A percentile compares a stretch with the other conserved stretches of the same genome.
Evolutionary conservation across 2,888 invertebrate genomes (phyloP).

Genomic region (Lamellibrachia satsuma): DNA sequence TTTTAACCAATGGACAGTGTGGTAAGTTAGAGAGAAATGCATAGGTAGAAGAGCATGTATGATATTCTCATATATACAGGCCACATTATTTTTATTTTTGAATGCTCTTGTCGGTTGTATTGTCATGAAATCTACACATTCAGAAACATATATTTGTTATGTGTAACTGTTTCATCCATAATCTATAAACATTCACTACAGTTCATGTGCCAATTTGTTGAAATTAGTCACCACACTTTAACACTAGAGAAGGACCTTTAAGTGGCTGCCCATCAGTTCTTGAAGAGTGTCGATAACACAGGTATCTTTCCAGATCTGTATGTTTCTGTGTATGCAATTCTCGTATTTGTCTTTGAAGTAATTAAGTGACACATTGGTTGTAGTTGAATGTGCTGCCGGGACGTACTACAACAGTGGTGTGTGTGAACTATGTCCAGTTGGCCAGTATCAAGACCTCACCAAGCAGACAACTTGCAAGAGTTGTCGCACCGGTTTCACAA

Average conservation of each 20-base stretch:
- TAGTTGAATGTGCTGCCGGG: neutral
- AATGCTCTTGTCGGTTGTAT: neutral
- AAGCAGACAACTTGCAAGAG: neutral
- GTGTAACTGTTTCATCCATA: neutral
- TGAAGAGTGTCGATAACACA: neutral
- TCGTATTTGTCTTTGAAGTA: too few species aligned
- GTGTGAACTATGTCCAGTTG: neutral
- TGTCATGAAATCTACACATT: neutral
- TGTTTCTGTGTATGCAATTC: too few species aligned
- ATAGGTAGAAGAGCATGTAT: too few species aligned
- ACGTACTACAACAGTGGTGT: neutral
- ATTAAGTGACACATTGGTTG: neutral
- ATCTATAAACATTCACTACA: neutral
- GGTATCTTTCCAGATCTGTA: too few species aligned
- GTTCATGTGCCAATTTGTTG: neutral
- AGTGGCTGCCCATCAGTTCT: neutral
- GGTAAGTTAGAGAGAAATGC: neutral
- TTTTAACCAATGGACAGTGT: neutral
- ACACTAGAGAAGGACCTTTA: neutral
- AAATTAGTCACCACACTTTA: neutral
- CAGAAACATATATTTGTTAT: neutral
- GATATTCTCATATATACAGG: too few species aligned
- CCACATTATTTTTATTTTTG: too few species aligned
- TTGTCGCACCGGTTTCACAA: neutral
- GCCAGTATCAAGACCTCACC: neutral